phyloP scores from a whole-genome alignment of 2,113 vertebrate species.

The Pluvianellus socialis region DNA sequence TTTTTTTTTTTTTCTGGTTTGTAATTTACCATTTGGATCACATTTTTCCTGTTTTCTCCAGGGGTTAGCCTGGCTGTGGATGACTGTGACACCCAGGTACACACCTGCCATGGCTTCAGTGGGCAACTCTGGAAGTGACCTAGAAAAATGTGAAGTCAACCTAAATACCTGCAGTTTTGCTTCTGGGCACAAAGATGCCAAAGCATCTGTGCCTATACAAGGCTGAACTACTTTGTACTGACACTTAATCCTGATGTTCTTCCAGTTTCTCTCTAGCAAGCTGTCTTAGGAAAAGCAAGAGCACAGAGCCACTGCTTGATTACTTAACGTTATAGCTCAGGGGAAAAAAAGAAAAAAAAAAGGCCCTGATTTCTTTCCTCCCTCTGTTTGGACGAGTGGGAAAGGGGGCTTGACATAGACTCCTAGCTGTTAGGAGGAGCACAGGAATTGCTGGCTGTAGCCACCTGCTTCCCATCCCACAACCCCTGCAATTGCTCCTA shows the following conservation, averaged over 20 bases:
- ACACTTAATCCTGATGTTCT: background rate
- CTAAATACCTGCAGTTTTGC: background rate
- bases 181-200: background rate
- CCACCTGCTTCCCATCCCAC: background rate
- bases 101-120: background rate
- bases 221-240: background rate
- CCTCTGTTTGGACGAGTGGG: background rate
- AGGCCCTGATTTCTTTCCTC: background rate
- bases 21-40: background rate
- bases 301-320: background rate
- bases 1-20: background rate
- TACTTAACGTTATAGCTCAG: background rate
- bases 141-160: background rate
- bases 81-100: background rate
- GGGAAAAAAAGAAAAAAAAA: background rate
- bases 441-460: background rate
- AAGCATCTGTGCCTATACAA: background rate
- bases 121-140: background rate
- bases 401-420: background rate
- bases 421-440: background rate
- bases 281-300: background rate
- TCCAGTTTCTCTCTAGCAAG: background rate
- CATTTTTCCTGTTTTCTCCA: background rate
- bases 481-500: background rate
- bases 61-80: background rate